Percentiles rank a stretch among this genome's conserved stretches.
phyloP scores from a whole-genome alignment of 1,140 invertebrate genomes.

The Drosophila funebris region DNA sequence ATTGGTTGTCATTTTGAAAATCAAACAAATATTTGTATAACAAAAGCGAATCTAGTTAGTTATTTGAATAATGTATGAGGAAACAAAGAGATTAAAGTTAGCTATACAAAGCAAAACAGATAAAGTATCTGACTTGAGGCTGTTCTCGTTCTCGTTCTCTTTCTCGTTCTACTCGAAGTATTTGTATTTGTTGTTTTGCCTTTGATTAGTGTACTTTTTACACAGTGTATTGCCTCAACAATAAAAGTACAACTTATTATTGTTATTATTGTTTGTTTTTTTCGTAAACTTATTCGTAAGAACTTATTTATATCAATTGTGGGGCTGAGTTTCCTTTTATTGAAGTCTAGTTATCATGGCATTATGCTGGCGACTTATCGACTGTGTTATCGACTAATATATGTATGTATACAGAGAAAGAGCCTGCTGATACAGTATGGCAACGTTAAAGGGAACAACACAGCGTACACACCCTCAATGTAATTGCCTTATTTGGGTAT shows the following conservation, averaged over 20 bases:
- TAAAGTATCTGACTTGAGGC: not conserved
- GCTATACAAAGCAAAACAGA: not conserved
- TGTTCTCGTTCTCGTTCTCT: too few species aligned
- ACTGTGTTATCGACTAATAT: not conserved
- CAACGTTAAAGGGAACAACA: not conserved
- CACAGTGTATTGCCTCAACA: not conserved
- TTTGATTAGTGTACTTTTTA: not conserved
- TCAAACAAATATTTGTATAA: too few species aligned
- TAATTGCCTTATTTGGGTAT: slow-evolving; percentile 64
- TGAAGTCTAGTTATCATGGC: not conserved
- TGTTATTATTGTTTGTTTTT: not conserved
- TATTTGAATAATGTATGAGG: not conserved
- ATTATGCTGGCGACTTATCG: not conserved
- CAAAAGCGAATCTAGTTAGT: not conserved
- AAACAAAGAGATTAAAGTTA: not conserved
- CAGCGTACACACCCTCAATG: not conserved
- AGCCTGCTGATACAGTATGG: not conserved
- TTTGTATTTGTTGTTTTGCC: not conserved
- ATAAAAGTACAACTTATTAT: not conserved
- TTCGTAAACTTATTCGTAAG: not conserved
- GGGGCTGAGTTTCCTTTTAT: not conserved
- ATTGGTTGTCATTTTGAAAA: too few species aligned
- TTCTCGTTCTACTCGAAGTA: too few species aligned
- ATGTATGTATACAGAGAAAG: too few species aligned
- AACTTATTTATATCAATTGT: not conserved